Evolutionary conservation across 1,140 invertebrate species (phyloP).

Genomic region (Drosophila kepulauana): DNA sequence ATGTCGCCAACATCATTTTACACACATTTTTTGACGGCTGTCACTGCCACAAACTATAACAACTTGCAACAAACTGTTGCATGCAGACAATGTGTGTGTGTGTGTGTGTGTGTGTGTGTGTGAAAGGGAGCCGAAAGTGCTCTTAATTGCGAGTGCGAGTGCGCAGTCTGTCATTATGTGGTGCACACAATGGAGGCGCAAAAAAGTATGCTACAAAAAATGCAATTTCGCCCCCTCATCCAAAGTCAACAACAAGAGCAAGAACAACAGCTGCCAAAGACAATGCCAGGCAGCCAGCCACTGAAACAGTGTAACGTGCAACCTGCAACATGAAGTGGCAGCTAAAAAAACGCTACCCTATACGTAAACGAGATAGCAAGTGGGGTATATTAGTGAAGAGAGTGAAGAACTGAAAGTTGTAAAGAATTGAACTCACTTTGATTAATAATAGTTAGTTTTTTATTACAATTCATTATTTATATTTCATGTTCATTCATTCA

Average conservation of each 20-base stretch:
- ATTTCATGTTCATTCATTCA: too few species aligned
- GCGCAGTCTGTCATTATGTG: constrained; percentile 12
- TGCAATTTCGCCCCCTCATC: constrained; percentile 7
- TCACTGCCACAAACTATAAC: not conserved
- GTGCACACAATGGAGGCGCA: constrained; percentile 9
- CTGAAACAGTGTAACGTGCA: not conserved
- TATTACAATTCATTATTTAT: too few species aligned
- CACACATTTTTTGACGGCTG: not conserved
- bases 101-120: not conserved
- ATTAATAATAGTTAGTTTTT: too few species aligned
- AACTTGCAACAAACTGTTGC: constrained; percentile 16
- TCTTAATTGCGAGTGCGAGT: constrained; percentile 24
- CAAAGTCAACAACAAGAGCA: constrained; percentile 26
- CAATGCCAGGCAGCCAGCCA: not conserved
- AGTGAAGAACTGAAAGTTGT: too few species aligned
- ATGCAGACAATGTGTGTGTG: not conserved
- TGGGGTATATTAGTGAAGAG: not conserved
- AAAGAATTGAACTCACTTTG: too few species aligned
- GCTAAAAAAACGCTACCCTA: not conserved
- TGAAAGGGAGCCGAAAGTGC: not conserved
- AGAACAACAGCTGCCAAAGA: constrained; percentile 5
- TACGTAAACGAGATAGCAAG: not conserved
- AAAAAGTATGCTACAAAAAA: constrained; percentile 36
- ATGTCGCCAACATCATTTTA: not conserved
- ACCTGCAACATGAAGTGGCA: constrained; percentile 1